Conservation (phyloP, 92 coral and sea anemone species). For the Parazoanthus darwini region DNA sequence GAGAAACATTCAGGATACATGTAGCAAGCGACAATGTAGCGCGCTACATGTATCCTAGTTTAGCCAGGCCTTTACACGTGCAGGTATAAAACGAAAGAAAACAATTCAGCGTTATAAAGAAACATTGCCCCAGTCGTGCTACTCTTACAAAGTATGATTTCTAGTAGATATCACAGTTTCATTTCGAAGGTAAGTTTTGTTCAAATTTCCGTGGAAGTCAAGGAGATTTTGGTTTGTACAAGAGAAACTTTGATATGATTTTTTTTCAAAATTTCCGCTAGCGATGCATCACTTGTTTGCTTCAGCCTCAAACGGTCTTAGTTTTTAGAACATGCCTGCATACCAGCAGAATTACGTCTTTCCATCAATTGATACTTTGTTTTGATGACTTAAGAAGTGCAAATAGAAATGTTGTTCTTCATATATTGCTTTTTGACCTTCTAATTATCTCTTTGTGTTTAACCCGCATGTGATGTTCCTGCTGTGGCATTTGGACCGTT, state of each 20-base stretch:
- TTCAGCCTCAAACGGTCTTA: no score
- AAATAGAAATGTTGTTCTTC: not conserved
- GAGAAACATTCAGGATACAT: no score
- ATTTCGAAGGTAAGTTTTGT: not conserved
- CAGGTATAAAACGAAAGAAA: no score
- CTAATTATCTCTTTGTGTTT: slow-evolving; percentile 1
- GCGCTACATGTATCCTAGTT: no score
- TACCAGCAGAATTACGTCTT: no score
- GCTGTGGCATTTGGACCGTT: not conserved
- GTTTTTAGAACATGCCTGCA: no score
- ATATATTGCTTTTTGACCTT: not conserved
- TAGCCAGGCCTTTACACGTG: no score
- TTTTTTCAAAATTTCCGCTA: no score
- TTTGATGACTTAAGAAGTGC: not conserved
- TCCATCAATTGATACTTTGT: not conserved
- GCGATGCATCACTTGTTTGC: not conserved
- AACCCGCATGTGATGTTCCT: not conserved
- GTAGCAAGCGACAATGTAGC: no score
- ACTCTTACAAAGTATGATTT: not conserved
- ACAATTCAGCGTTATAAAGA: no score
- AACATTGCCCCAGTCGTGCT: no score
- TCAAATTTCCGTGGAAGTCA: not conserved
- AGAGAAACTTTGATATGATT: no score
- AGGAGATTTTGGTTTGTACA: not conserved
- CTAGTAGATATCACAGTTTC: not conserved